Evolutionary conservation across 1,140 invertebrate species (phyloP).

Genomic region (Drosophila dunni): DNA sequence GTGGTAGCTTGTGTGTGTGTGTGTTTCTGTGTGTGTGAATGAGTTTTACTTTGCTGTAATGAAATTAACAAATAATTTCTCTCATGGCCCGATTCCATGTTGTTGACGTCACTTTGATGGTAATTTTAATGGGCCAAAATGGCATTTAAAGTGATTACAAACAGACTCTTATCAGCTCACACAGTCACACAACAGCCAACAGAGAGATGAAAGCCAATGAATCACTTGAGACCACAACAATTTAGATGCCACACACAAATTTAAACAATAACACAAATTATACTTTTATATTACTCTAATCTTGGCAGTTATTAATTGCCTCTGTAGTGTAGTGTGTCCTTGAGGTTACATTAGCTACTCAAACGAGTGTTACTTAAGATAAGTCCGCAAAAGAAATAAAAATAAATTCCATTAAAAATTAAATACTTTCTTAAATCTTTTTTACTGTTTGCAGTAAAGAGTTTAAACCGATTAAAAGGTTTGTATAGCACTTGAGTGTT

Average conservation of each 20-base stretch:
- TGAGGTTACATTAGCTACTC: constrained; percentile 5
- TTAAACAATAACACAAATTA: constrained; percentile 6
- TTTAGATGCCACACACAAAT: neutral
- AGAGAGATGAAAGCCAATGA: constrained; percentile 35
- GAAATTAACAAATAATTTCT: constrained; percentile 80
- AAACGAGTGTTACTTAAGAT: neutral
- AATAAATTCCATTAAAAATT: too few relatives aligned
- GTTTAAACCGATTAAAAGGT: too few relatives aligned
- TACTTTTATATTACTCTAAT: neutral
- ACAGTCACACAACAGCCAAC: constrained; percentile 15
- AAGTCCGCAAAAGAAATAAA: too few relatives aligned
- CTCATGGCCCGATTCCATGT: constrained; percentile 51
- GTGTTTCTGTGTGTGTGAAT: constrained; percentile 17
- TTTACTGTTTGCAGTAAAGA: too few relatives aligned
- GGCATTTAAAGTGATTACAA: constrained; percentile 72
- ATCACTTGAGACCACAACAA: constrained; percentile 32
- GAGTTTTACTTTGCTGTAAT: constrained; percentile 50
- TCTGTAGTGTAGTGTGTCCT: neutral
- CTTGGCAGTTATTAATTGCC: neutral
- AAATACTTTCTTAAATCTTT: too few relatives aligned
- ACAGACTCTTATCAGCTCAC: constrained; percentile 60
- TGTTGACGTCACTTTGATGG: constrained; percentile 70
- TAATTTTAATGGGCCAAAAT: constrained; percentile 76
- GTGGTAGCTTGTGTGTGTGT: constrained; percentile 25
- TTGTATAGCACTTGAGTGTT: too few relatives aligned